Evolutionary conservation across 2,113 vertebrate genomes (phyloP), one percentile per base, ranked within the genome.

Genomic region (Crotalus tigris): DNA sequence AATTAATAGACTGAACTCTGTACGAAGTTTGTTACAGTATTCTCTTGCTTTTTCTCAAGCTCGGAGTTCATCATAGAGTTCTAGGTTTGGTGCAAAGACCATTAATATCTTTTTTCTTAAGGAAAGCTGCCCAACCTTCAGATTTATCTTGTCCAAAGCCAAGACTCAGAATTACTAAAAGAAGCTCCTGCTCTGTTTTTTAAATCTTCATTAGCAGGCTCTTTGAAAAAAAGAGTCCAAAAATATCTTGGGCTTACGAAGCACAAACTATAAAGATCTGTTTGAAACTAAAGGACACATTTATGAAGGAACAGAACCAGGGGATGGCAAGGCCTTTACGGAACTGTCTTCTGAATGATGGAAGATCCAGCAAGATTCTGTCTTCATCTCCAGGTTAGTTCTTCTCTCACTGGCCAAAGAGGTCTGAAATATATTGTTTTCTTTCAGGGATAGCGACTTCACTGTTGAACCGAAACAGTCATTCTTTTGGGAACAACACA

Each of bases 1-100:
- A 99, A 99, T 99, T 99, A 99, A 99, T 99, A 99, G 99, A 99
- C 98, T 96, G 98, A 99, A 99, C 99, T 99, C 99, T 99, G 99
- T 99, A 99, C 98, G 99, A 99, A 99, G 99, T 99, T 98, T 99
- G 98, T 99, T 99, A 99, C 99, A 99, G 99, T 99, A 99, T 98
- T 99, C 98, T 99, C 98, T 98, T 98, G 98, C 98, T 98, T 96
- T 97, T 97, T 97, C 97, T 97, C 97, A 97, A 97, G 97, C 97
- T 98, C 97, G 98, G 98, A 98, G 98, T 99, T 98, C 98, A 98
- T 98, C 97, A 97, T 98, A 98, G 98, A 98, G 98, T 98, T 97
- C 96, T 98, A 98, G 97, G 98, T 98, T 98, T 98, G 98, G 98
- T 98, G 98, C 98, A 98, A 98, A 98, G 98, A 99, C 98, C 98